phyloP scores from a whole-genome alignment of 2,888 invertebrate species.

The Trimorus sp. region DNA sequence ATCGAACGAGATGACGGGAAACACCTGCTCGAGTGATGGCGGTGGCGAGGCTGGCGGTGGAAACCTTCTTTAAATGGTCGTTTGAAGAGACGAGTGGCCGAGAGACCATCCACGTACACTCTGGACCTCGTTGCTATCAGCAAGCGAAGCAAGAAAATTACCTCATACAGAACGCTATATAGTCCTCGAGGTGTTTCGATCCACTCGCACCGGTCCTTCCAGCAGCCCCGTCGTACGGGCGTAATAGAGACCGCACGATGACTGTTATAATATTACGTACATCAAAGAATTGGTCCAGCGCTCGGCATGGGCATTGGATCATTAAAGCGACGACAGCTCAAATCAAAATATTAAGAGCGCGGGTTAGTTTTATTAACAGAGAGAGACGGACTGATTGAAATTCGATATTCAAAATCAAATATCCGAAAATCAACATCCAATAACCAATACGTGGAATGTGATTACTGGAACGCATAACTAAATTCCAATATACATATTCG shows the following conservation, averaged over 20 bases:
- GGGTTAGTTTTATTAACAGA: too few species aligned
- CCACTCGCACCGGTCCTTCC: conserved; percentile 38
- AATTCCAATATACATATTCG: too few species aligned
- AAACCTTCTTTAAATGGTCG: conserved; percentile 70
- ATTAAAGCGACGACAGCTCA: too few species aligned
- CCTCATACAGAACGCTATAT: conserved; percentile 49
- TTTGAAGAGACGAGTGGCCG: conserved; percentile 51
- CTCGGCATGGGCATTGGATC: too few species aligned
- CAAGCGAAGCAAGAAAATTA: conserved; percentile 56
- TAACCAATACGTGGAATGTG: too few species aligned
- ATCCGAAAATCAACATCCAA: too few species aligned
- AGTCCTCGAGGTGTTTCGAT: conserved; percentile 43
- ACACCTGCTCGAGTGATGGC: conserved; percentile 74
- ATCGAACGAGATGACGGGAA: conserved; percentile 68
- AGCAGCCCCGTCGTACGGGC: conserved; percentile 8
- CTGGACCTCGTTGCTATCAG: conserved; percentile 51
- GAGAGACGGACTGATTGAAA: too few species aligned
- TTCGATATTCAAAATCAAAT: too few species aligned
- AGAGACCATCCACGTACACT: conserved; percentile 44
- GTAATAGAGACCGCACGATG: conserved; percentile 15
- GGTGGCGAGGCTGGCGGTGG: conserved; percentile 56
- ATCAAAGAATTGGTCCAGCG: too few species aligned
- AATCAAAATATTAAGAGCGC: too few species aligned
- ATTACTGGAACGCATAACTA: too few species aligned
- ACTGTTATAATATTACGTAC: conserved; percentile 16